phyloP scores from a whole-genome alignment of 2,113 vertebrate species.

The Pangasianodon hypophthalmus region DNA sequence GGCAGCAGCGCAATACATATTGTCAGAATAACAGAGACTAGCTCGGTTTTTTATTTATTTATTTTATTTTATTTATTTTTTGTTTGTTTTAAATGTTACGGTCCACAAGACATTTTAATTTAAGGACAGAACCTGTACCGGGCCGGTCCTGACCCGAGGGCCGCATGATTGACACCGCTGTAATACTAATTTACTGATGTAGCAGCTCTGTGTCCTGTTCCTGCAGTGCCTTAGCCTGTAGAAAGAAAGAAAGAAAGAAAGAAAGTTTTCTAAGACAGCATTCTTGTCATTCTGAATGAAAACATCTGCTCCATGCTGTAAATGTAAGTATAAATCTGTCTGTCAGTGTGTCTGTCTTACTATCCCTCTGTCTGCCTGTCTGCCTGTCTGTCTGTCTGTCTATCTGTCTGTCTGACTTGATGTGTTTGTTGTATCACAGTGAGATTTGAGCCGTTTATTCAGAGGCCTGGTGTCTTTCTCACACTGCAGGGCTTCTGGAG shows the following conservation, averaged over 20 bases:
- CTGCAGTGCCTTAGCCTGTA: neutral
- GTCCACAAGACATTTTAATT: neutral
- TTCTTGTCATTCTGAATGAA: neutral
- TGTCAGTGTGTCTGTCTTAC: neutral
- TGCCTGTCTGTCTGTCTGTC: neutral
- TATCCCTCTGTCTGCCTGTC: neutral
- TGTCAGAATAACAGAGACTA: too few relatives aligned
- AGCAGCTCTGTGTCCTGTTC: neutral
- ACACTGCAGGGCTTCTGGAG: slow-evolving; percentile 29
- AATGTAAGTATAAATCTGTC: neutral
- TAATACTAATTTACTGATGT: neutral
- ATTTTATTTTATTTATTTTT: neutral
- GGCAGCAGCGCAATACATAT: too few relatives aligned
- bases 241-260: neutral
- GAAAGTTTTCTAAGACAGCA: neutral
- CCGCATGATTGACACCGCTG: neutral
- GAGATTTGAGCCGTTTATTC: slow-evolving; percentile 16
- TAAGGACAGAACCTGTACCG: neutral
- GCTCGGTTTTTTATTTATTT: neutral
- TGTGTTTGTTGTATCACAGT: slow-evolving; percentile 26
- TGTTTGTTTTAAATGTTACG: neutral
- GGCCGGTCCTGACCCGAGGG: too few relatives aligned
- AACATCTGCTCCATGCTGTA: neutral
- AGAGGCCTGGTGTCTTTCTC: slow-evolving; percentile 36
- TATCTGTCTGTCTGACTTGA: neutral